These are phyloP conservation scores for Ailurus styani DNA, from an alignment of 2,113 vertebrate genomes.

Conservation along the genomic window DNA sequence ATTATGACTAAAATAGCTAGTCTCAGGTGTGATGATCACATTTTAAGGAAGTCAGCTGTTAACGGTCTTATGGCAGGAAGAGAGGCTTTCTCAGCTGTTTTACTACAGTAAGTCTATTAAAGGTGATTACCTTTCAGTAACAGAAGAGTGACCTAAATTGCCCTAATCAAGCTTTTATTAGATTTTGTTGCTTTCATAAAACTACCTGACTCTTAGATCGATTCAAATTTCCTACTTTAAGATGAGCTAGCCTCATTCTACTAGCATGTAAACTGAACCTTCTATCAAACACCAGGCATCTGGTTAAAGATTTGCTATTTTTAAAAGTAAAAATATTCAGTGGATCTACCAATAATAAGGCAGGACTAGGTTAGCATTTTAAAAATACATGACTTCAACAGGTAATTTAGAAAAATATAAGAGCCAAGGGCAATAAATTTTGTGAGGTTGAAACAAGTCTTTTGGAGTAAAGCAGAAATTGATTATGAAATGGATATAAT, in stretches of 20 bases:
- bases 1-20: constrained; percentile 27
- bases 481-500: neutral
- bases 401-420: neutral
- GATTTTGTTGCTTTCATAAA: constrained; percentile 35
- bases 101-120: neutral
- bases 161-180: constrained; percentile 13
- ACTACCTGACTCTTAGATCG: neutral
- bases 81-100: constrained; percentile 16
- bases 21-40: constrained; percentile 48
- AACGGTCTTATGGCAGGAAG: neutral
- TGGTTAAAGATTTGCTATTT: constrained; percentile 2
- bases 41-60: constrained; percentile 48
- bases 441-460: neutral
- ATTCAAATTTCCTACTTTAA: constrained; percentile 8
- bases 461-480: neutral
- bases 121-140: constrained; percentile 8
- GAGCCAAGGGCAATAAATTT: neutral
- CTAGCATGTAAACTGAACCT: neutral
- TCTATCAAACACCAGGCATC: neutral
- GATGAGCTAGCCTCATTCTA: neutral
- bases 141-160: neutral
- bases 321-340: constrained; percentile 4
- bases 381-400: neutral
- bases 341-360: neutral
- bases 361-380: neutral